A percentile compares a stretch with the other conserved stretches of the same genome.
Evolutionary conservation across 2,113 vertebrate species (phyloP).

Genomic region (Phrynocephalus versicolor): DNA sequence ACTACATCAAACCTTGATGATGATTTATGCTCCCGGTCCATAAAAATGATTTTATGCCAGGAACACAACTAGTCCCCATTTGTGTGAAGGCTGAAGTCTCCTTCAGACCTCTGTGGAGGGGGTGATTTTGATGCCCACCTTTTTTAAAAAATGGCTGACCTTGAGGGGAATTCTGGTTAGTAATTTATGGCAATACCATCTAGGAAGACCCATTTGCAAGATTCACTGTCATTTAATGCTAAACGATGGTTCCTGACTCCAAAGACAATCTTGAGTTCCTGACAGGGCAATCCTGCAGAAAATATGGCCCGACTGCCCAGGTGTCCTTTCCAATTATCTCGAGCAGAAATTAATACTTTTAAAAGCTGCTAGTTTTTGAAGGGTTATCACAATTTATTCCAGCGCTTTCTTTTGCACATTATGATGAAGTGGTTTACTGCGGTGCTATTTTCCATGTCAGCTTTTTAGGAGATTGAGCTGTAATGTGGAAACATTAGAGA

Average conservation of each 20-base stretch:
- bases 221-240: slow-evolving; percentile 88
- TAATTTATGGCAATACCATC: slow-evolving; percentile 88
- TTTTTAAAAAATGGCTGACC: slow-evolving; percentile 82
- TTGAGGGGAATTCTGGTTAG: slow-evolving; percentile 80
- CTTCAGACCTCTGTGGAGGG: slow-evolving; percentile 56
- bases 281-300: slow-evolving; percentile 88
- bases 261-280: slow-evolving; percentile 86
- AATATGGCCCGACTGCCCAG: slow-evolving; percentile 82
- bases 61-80: slow-evolving; percentile 60
- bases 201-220: slow-evolving; percentile 88
- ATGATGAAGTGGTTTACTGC: slow-evolving; percentile 84
- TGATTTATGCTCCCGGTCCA: slow-evolving; percentile 71
- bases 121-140: slow-evolving; percentile 74
- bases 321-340: slow-evolving; percentile 90
- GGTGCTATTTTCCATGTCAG: slow-evolving; percentile 80
- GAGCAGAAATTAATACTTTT: slow-evolving; percentile 92
- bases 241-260: slow-evolving; percentile 81
- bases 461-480: slow-evolving; percentile 79
- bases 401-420: slow-evolving; percentile 78
- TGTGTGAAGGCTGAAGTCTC: slow-evolving; percentile 53
- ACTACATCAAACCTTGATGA: slow-evolving; percentile 63
- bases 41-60: slow-evolving; percentile 71
- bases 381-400: slow-evolving; percentile 88
- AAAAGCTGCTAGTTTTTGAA: slow-evolving; percentile 89
- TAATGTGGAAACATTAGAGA: slow-evolving; percentile 77